phyloP scores from a whole-genome alignment of 2,797 vertebrate species.

The Sciurus vulgaris region DNA sequence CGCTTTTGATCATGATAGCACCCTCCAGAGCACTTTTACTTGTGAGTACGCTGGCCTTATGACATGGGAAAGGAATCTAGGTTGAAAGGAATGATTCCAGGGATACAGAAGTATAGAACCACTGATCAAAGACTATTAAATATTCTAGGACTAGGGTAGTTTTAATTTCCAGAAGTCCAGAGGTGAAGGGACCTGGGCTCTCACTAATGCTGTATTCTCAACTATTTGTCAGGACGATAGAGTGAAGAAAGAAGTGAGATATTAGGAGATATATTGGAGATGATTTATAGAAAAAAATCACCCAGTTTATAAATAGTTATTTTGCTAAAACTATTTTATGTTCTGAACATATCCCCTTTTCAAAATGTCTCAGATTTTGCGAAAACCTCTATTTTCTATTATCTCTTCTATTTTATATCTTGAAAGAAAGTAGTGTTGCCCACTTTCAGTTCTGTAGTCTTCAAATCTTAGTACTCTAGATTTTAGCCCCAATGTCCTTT shows the following conservation, averaged over 20 bases:
- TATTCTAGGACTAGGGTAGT: neutral
- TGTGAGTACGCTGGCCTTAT: constrained; percentile 85
- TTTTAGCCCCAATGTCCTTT: neutral
- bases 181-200: neutral
- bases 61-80: rapidly evolving
- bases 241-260: neutral
- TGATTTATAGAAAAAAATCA: neutral
- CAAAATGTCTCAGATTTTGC: neutral
- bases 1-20: constrained; percentile 90
- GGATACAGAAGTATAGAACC: neutral
- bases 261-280: neutral
- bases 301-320: neutral
- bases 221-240: neutral
- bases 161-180: neutral
- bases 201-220: neutral
- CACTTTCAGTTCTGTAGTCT: neutral
- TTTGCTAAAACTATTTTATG: neutral
- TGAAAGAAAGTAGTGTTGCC: neutral
- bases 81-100: neutral
- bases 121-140: neutral
- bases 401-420: neutral
- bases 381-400: neutral
- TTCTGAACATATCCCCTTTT: neutral
- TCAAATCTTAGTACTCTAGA: neutral
- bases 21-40: constrained; percentile 90